phyloP scores from a whole-genome alignment of 2,113 vertebrate species.

The Rhinogobius similis region DNA sequence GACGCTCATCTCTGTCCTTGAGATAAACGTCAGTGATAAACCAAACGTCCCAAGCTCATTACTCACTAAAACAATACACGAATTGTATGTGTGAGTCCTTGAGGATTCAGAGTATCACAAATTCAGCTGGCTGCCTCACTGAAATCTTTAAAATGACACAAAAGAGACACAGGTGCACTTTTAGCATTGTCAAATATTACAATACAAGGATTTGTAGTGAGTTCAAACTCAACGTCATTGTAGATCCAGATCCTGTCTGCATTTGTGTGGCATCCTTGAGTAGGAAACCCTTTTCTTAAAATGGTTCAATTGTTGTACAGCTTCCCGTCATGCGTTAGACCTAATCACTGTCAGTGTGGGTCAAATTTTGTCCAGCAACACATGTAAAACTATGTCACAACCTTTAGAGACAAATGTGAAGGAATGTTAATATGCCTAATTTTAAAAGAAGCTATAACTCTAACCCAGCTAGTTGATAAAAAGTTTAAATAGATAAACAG shows the following conservation, averaged over 20 bases:
- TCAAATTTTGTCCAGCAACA: not conserved
- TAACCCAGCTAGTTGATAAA: not conserved
- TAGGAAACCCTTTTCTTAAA: conserved; percentile 5
- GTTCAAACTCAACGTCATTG: conserved; percentile 1
- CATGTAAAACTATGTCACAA: not conserved
- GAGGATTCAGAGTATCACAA: conserved; percentile 12
- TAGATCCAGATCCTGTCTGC: not conserved
- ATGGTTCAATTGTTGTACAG: not conserved
- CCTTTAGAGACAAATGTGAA: not conserved
- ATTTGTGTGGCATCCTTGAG: conserved; percentile 1
- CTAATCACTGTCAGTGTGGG: not conserved
- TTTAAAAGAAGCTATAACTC: not conserved
- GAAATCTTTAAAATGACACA: conserved; percentile 3
- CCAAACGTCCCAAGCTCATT: conserved; percentile 11
- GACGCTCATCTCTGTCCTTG: conserved; percentile 44
- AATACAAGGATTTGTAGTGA: not conserved
- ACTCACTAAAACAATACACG: conserved; percentile 21
- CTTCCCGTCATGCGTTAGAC: not conserved
- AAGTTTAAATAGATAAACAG: too few relatives aligned
- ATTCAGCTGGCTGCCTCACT: conserved; percentile 2
- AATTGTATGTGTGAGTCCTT: conserved; percentile 34
- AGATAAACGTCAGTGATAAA: conserved; percentile 40
- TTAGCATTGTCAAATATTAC: not conserved
- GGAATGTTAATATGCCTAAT: not conserved
- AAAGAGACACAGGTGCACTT: not conserved